Conservation (phyloP, 2,113 vertebrate species). For the Ptilonorhynchus violaceus region DNA sequence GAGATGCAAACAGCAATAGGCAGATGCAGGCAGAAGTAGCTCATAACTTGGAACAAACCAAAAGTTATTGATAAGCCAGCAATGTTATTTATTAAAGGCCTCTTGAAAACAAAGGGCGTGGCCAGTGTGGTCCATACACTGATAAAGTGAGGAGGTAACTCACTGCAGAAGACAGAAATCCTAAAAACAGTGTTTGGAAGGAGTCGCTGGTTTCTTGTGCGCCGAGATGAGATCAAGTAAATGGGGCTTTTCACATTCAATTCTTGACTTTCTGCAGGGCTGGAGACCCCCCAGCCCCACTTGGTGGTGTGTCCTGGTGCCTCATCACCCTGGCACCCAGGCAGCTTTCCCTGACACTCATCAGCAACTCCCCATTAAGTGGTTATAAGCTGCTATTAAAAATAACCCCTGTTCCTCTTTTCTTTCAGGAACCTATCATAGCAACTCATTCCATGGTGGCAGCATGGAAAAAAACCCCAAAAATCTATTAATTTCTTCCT, state of each 20-base stretch:
- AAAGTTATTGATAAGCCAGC: not conserved
- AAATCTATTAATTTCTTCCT: not conserved
- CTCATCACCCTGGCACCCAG: no score
- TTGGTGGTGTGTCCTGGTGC: not conserved
- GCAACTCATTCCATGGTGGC: not conserved
- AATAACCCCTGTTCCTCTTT: not conserved
- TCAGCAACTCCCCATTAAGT: not conserved
- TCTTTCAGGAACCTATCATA: not conserved
- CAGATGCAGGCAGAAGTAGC: not conserved
- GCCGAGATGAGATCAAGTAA: accelerated
- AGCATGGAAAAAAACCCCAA: not conserved
- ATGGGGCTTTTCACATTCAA: not conserved
- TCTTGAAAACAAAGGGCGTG: not conserved
- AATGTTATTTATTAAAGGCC: not conserved
- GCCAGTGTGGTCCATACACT: accelerated
- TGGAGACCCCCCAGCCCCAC: not conserved
- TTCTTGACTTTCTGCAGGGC: not conserved
- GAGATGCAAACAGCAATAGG: not conserved
- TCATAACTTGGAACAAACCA: not conserved
- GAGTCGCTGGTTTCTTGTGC: accelerated
- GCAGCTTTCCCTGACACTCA: not conserved
- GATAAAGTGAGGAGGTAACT: not conserved
- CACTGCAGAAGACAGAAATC: not conserved
- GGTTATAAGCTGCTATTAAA: not conserved
- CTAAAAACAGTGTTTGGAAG: not conserved